Base-by-base conservation (phyloP, 2,113 vertebrate species). In the Piprites chloris region DNA sequence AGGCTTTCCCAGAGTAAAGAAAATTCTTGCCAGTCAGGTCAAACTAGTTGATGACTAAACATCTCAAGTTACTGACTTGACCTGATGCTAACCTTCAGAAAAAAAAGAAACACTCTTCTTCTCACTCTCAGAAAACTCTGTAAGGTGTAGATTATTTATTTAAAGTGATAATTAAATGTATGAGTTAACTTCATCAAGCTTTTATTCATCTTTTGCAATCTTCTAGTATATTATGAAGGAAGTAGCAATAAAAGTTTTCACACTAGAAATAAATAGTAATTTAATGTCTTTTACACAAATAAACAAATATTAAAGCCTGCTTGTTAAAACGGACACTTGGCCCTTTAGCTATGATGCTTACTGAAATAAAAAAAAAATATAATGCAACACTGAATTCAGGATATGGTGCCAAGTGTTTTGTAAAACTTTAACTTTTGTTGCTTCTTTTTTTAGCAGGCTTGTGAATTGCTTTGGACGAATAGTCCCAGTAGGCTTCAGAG, bases 41-140 rank as follows among this genome's bases (percentile, higher is more conserved):
- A 97, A 96, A 96, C 84, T 89, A 96, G 93, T 87, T 92, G 95
- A 96, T 96, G 96, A 95, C 93, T 97, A 96, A 86, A 91, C 87
- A 96, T 96, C 83, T 98, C 89, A 83, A 97, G 87, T 97, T 98
- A 96, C 97, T 97, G 92, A 95, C 85, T 79, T 97, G 97, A 97
- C 97, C 97, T 92, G 79, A 88, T 87, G 95, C 41, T 97, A 98
- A 97, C 95, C 96, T 94, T 94, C 80, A 74, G 66, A 52, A 94
- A 93, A 97, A 79, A 58, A 71, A 11, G 92, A 62, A 22, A 41
- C 50, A 72, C 55, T 67, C 95, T 95, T 96, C 67, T 95, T 96
- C 74, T 93, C 69, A 28, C 59, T 93, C 90, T 97, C 81, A 96
- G 89, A 96, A 96, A 96, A 53, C 21, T 50, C 91, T 89, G 24